Evolutionary conservation across 2,797 vertebrate genomes (phyloP).

Genomic region (Hypotaenidia okinawae): DNA sequence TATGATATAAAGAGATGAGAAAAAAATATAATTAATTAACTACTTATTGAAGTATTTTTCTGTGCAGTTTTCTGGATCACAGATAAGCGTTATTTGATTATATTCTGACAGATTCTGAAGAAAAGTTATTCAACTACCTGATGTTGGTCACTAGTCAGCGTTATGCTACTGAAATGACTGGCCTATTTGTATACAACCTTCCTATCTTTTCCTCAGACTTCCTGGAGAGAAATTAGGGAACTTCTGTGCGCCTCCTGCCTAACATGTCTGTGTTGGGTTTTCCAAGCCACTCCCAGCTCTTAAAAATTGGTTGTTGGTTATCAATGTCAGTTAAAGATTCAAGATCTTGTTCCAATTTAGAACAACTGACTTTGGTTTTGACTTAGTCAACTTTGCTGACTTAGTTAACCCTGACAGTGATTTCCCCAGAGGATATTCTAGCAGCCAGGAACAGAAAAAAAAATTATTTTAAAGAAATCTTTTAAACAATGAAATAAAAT

Average conservation of each 20-base stretch:
- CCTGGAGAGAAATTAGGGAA: background rate
- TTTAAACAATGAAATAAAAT: background rate
- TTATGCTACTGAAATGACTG: fast-evolving
- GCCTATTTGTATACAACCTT: background rate
- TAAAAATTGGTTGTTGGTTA: background rate
- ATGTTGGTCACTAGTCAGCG: background rate
- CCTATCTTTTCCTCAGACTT: background rate
- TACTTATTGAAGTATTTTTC: background rate
- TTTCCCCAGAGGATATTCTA: background rate
- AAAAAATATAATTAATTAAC: background rate
- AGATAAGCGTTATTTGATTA: background rate
- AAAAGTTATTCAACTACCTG: background rate
- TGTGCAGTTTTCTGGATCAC: background rate
- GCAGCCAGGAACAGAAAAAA: background rate
- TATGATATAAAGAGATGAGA: background rate
- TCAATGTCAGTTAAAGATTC: background rate
- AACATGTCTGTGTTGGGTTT: background rate
- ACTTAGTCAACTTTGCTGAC: background rate
- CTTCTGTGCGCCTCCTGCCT: background rate
- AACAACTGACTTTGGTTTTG: background rate
- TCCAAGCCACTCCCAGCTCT: background rate
- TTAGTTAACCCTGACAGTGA: background rate
- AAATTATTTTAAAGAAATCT: background rate
- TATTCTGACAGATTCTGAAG: background rate
- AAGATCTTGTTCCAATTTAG: background rate